Evolutionary conservation across 2,888 invertebrate species (phyloP).

Genomic region (Pycnomerus fuliginosus): DNA sequence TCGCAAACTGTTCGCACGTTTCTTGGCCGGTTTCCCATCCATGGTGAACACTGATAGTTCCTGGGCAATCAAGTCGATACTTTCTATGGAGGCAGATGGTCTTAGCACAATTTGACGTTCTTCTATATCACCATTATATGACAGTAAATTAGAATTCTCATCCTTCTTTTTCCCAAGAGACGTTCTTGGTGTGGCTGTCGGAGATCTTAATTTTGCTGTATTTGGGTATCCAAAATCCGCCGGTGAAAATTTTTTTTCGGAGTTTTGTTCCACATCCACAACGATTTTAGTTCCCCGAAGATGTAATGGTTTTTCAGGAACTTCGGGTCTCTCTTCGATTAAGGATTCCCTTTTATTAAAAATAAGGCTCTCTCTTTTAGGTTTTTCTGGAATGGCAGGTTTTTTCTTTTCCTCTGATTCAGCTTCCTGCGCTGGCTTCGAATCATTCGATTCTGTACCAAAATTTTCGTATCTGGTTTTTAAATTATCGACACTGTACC

Average conservation of each 20-base stretch:
- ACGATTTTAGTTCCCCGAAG: background rate
- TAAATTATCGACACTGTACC: conserved; percentile 29
- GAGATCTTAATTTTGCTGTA: conserved; percentile 24
- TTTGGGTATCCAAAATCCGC: conserved; percentile 40
- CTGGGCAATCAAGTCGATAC: conserved; percentile 41
- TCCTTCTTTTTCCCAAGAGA: conserved; percentile 25
- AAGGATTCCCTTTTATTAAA: too few species aligned
- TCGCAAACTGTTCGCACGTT: conserved; percentile 46
- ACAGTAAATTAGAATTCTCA: conserved; percentile 34
- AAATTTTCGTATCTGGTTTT: conserved; percentile 34
- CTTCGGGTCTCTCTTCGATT: conserved; percentile 1
- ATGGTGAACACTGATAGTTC: conserved; percentile 44
- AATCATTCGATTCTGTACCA: conserved; percentile 1
- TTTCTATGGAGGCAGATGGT: conserved; percentile 44
- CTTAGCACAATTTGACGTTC: conserved; percentile 10
- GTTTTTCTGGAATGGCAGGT: too few species aligned
- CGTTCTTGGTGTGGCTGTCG: conserved; percentile 18
- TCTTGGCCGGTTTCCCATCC: conserved; percentile 40
- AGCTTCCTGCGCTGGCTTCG: conserved; percentile 30
- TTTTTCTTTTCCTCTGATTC: conserved; percentile 23
- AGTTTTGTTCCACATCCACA: conserved; percentile 30
- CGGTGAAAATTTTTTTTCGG: conserved; percentile 36
- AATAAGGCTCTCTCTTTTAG: too few species aligned
- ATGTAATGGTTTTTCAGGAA: too few species aligned
- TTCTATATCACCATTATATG: background rate